phyloP scores from a whole-genome alignment of 1,140 invertebrate species.

The Drosophila kikkawai region DNA sequence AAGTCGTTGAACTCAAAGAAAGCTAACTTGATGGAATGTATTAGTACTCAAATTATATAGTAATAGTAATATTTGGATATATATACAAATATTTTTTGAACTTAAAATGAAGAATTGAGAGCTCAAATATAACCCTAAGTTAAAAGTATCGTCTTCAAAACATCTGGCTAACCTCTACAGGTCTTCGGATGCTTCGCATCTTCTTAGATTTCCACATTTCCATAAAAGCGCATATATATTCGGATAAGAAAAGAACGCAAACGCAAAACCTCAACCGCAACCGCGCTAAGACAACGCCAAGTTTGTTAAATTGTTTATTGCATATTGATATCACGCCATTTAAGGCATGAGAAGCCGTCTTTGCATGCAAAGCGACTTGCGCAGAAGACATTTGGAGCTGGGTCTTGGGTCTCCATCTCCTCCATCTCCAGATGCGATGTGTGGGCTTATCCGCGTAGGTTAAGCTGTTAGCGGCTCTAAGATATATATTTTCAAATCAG shows the following conservation, averaged over 20 bases:
- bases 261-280: slow-evolving; percentile 40
- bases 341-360: slow-evolving; percentile 70
- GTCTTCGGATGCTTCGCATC: slow-evolving; percentile 42
- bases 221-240: slow-evolving; percentile 55
- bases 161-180: slow-evolving; percentile 7
- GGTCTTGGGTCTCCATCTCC: slow-evolving; percentile 7
- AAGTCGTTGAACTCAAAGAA: slow-evolving; percentile 3
- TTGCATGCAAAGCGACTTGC: slow-evolving; percentile 61
- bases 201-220: slow-evolving; percentile 72
- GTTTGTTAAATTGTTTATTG: slow-evolving; percentile 82
- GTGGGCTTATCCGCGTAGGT: slow-evolving; percentile 39
- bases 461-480: slow-evolving; percentile 14
- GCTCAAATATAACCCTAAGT: background rate
- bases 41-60: too few species aligned
- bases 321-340: slow-evolving; percentile 81
- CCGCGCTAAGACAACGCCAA: slow-evolving; percentile 71
- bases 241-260: slow-evolving; percentile 43
- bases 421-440: slow-evolving; percentile 4
- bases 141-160: slow-evolving; percentile 4
- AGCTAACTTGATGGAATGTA: background rate
- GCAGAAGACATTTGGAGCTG: slow-evolving; percentile 51
- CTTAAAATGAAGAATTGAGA: background rate
- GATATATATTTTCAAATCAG: slow-evolving; percentile 31
- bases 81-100: too few species aligned
- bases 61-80: background rate